Percentiles rank a stretch among this genome's conserved stretches.
Evolutionary conservation across 2,888 invertebrate genomes (phyloP).

Genomic region (Amiota minor): DNA sequence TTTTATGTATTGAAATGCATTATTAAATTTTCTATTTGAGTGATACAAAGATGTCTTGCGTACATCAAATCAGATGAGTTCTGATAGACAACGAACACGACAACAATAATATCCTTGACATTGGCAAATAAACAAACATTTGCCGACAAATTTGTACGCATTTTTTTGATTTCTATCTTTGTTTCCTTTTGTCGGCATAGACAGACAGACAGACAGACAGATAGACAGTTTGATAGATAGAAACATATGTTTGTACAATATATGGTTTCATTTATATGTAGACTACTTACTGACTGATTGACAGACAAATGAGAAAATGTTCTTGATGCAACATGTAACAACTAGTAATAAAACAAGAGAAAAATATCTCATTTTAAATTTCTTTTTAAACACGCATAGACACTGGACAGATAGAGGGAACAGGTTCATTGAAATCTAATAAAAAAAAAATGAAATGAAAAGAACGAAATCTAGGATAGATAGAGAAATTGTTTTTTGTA

Average conservation of each 20-base stretch:
- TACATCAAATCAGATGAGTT: too few relatives aligned
- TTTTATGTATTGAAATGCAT: too few relatives aligned
- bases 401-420: conserved; percentile 49
- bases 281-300: not conserved
- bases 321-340: conserved; percentile 28
- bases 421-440: conserved; percentile 64
- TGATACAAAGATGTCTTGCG: too few relatives aligned
- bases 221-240: conserved; percentile 37
- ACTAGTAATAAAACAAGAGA: conserved; percentile 1
- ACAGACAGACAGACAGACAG: too few relatives aligned
- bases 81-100: not conserved
- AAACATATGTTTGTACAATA: conserved; percentile 43
- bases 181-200: not conserved
- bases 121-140: not conserved
- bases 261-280: conserved; percentile 27
- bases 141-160: conserved; percentile 6
- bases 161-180: not conserved
- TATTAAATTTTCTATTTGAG: too few relatives aligned
- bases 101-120: conserved; percentile 29
- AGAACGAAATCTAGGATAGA: not conserved
- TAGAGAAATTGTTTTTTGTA: not conserved
- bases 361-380: conserved; percentile 51
- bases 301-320: conserved; percentile 23
- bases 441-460: conserved; percentile 37
- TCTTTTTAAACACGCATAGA: conserved; percentile 28